Evolutionary conservation across 2,888 invertebrate species (phyloP).

Genomic region (Pristionchus exspectatus): DNA sequence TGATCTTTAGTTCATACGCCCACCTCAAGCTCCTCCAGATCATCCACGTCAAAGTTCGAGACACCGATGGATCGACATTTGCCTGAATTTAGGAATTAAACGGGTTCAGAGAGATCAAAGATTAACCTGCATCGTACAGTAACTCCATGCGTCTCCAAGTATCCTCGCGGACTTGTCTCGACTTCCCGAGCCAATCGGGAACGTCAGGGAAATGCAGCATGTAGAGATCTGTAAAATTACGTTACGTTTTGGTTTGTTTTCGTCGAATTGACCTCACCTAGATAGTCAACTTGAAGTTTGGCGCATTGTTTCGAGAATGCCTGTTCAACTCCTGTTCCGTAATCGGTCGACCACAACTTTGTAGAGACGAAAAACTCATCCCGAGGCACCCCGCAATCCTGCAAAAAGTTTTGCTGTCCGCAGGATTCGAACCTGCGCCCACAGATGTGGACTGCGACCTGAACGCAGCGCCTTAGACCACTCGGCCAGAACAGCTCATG

Average conservation of each 20-base stretch:
- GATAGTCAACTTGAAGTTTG: slow-evolving; percentile 77
- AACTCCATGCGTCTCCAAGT: slow-evolving; percentile 80
- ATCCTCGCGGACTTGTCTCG: slow-evolving; percentile 73
- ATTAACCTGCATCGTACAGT: slow-evolving; percentile 73
- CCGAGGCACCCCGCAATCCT: slow-evolving; percentile 77
- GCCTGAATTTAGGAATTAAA: slow-evolving; percentile 61
- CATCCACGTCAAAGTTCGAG: slow-evolving; percentile 78
- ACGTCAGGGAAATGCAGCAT: slow-evolving; percentile 80
- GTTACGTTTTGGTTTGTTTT: background rate
- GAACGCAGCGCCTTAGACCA: slow-evolving; percentile 91
- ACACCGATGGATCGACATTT: slow-evolving; percentile 79
- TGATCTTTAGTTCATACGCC: background rate
- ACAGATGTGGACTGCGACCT: slow-evolving; percentile 85
- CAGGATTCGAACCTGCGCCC: slow-evolving; percentile 74
- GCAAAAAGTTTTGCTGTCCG: slow-evolving; percentile 61
- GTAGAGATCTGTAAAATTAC: slow-evolving; percentile 76
- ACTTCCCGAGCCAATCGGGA: slow-evolving; percentile 73
- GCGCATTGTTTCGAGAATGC: slow-evolving; percentile 78
- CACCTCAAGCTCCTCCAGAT: slow-evolving; percentile 76
- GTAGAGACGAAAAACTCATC: slow-evolving; percentile 79
- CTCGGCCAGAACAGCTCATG: slow-evolving; percentile 80
- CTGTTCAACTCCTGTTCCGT: slow-evolving; percentile 74
- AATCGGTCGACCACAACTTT: slow-evolving; percentile 80
- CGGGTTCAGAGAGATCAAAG: background rate
- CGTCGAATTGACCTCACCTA: slow-evolving; percentile 72